These are phyloP conservation scores for Sebastes cheni DNA, from an alignment of 2,797 vertebrate species.

Conservation along the genomic window DNA sequence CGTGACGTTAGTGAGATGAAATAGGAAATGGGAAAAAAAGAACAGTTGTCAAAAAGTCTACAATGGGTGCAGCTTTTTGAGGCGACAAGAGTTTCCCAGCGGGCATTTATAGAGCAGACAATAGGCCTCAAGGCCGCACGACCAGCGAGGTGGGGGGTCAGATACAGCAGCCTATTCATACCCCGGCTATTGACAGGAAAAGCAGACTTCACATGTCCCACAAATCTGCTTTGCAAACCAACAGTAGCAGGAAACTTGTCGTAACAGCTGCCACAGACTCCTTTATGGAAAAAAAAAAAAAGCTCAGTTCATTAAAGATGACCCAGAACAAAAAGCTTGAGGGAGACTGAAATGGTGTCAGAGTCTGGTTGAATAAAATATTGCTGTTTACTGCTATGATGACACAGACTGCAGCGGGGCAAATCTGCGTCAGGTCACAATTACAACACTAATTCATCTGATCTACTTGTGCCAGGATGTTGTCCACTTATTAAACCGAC, in stretches of 20 bases:
- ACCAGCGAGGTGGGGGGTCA: constrained; percentile 55
- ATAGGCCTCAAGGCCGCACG: constrained; percentile 50
- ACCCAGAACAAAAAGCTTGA: constrained; percentile 57
- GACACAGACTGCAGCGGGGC: constrained; percentile 11
- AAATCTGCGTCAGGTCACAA: constrained; percentile 25
- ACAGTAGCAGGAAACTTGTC: constrained; percentile 63
- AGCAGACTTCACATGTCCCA: constrained; percentile 46
- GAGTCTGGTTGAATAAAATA: constrained; percentile 30
- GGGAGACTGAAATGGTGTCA: constrained; percentile 52
- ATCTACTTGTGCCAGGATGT: constrained; percentile 11
- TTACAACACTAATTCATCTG: constrained; percentile 23
- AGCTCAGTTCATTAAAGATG: constrained; percentile 58
- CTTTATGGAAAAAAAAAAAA: constrained; percentile 17
- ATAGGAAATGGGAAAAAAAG: constrained; percentile 47
- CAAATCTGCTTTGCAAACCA: constrained; percentile 48
- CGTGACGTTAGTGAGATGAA: constrained; percentile 26
- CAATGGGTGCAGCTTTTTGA: constrained; percentile 44
- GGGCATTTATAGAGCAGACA: constrained; percentile 62
- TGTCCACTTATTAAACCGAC: constrained; percentile 64
- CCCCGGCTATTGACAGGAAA: constrained; percentile 58
- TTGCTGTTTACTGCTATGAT: constrained; percentile 16
- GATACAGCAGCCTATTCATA: constrained; percentile 62
- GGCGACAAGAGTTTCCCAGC: constrained; percentile 51
- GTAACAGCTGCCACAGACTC: constrained; percentile 30
- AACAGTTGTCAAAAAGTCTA: constrained; percentile 65